Base-by-base conservation (phyloP, 2,797 vertebrate species). In the Silurus aristotelis region DNA sequence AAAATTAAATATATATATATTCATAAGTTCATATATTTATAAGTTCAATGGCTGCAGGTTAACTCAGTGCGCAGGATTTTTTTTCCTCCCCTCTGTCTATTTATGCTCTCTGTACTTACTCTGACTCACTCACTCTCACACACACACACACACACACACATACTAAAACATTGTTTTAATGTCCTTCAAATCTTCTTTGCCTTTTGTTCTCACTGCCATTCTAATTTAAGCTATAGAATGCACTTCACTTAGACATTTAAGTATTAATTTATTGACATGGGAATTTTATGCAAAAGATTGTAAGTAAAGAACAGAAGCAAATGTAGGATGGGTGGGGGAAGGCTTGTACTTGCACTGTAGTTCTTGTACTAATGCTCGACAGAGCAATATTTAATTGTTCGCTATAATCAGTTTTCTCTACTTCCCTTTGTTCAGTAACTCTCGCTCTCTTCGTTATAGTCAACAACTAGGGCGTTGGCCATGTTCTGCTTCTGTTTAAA, bases 401-500 rank as follows among this genome's bases (percentile, higher is more conserved):
- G 25, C 25, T 27, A 67, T 14, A 7, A 27, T 68, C 66, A 68
- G 66, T 10, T 48, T 72, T 72, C 43, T 22, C 15, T 15, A 15
- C 46, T 73, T 5, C 2, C 0, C 6, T 52, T 73, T 73, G 12
- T 84, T 76, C 14, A 17, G 73, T 56, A 55, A 70, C 63, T 13
- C 63, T 13, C 58, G 22, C 27, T 79, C 3, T 55, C 6, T 81
- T 87, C 83, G 56, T 85, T 82, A 85, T 61, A 85, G 27, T 10
- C 22, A 48, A n/a, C 43, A 72, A 46, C 15, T 17, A 80, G 80
- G 86, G 88, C 83, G 87, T 85, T 87, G 87, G 83, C 83, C 43
- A 48, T 86, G 61, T 52, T 73, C 43, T 12, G 27, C 8, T 70
- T 55, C 17, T 22, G 5, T 72, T 43, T 46, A 76, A 73, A 86